These are phyloP conservation scores for Trichacis sp. DNA, from an alignment of 2,888 invertebrate species.

Conservation along the genomic window DNA sequence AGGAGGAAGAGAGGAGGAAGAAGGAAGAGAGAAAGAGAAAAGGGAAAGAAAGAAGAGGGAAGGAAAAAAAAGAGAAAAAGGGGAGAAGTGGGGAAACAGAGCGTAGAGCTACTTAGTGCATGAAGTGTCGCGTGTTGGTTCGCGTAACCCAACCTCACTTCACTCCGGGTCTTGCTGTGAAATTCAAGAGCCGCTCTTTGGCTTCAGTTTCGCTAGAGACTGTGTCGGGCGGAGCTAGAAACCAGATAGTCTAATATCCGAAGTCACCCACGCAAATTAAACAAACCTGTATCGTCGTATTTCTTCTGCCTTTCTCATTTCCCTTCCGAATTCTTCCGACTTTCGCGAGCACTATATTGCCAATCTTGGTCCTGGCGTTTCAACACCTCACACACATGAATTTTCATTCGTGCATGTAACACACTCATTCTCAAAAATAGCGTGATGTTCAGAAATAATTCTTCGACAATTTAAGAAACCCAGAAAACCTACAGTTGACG, in stretches of 20 bases:
- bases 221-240: constrained; percentile 41
- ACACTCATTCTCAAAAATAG: no score
- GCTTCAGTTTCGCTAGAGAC: constrained; percentile 60
- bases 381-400: no score
- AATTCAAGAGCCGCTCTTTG: constrained; percentile 62
- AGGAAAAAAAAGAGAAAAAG: no score
- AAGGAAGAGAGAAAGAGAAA: no score
- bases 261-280: constrained; percentile 48
- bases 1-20: no score
- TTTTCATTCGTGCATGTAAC: no score
- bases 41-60: no score
- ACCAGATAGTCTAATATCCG: constrained; percentile 50
- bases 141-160: constrained; percentile 55
- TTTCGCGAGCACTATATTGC: constrained; percentile 33
- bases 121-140: constrained; percentile 62
- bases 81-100: constrained; percentile 54
- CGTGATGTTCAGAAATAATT: no score
- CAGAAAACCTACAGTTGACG: no score
- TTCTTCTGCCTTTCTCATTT: constrained; percentile 16
- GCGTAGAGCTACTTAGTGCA: constrained; percentile 59
- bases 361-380: no score
- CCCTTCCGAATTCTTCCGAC: constrained; percentile 16
- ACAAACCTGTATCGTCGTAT: constrained; percentile 29
- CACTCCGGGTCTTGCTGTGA: constrained; percentile 52
- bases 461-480: no score